Evolutionary conservation across 2,113 vertebrate species (phyloP).

Genomic region (Paralichthys olivaceus): DNA sequence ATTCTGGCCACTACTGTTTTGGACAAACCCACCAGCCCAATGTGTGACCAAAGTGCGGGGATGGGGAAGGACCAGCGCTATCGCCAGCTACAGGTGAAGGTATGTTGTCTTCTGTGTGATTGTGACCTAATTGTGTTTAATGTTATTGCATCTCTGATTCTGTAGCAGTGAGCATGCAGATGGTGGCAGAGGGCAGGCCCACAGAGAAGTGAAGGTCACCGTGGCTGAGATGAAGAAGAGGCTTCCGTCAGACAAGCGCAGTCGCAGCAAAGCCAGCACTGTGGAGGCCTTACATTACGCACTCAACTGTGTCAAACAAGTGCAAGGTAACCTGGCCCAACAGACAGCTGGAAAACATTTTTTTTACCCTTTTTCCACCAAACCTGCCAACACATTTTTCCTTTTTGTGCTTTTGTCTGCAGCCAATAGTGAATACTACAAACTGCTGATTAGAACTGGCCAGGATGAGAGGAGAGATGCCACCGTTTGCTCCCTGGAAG

Average conservation of each 20-base stretch:
- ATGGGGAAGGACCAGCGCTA: slow-evolving; percentile 57
- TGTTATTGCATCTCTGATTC: background rate
- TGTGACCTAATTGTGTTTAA: background rate
- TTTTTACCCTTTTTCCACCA: background rate
- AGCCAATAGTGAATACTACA: slow-evolving; percentile 91
- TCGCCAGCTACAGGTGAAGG: slow-evolving; percentile 4
- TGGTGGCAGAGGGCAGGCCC: slow-evolving; percentile 72
- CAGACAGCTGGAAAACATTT: slow-evolving; percentile 36
- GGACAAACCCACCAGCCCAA: background rate
- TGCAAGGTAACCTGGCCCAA: slow-evolving; percentile 83
- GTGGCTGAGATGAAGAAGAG: slow-evolving; percentile 91
- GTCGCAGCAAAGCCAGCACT: slow-evolving; percentile 85
- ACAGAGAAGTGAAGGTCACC: slow-evolving; percentile 82
- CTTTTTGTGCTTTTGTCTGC: slow-evolving; percentile 54
- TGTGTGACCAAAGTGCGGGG: slow-evolving; percentile 60
- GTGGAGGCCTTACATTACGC: slow-evolving; percentile 89
- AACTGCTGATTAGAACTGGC: slow-evolving; percentile 82
- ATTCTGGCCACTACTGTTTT: background rate
- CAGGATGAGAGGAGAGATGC: slow-evolving; percentile 77
- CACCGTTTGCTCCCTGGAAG: slow-evolving; percentile 82
- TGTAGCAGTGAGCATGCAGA: slow-evolving; percentile 67
- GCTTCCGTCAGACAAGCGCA: slow-evolving; percentile 83
- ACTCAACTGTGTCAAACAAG: slow-evolving; percentile 88
- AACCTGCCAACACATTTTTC: background rate
- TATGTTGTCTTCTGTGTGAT: background rate